Evolutionary conservation across 1,140 invertebrate species (phyloP), one percentile per base, ranked within the genome.

Genomic region (Drosophila eugracilis): DNA sequence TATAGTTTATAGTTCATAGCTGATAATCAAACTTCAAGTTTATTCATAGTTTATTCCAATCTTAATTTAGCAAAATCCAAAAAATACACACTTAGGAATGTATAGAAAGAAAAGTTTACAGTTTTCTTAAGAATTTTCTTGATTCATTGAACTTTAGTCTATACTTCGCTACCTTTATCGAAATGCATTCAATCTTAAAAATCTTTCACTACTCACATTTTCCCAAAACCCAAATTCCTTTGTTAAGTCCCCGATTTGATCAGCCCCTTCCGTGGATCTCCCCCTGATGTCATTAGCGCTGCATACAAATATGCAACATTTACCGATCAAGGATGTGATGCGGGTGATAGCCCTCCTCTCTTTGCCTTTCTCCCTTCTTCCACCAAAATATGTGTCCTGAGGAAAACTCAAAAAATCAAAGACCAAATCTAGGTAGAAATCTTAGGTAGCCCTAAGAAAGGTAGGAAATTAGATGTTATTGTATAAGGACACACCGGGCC

Each of bases 391-490:
- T 26, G 65, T 60, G 42, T 52, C 47, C 17, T 22, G 12, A 17
- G 21, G 52, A 80, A 83, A 77, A 77, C 83, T 65, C 69, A 49
- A 67, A 12, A 60, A 75, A 78, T 71, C 57, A 70, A 44, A 57
- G 76, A 42, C 63, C 75, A 75, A 67, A 62, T 42, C 48, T 75
- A 62, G 60, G 39, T 74, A 78, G 70, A 59, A 66, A 50, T 28
- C 28, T 71, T 71, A 72, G 69, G 69, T 72, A 72, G 76, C 63
- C 30, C 28, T 2, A 28, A 4, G 45, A 52, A 22, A 71, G 80
- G 76, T 89, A 89, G 78, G 74, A 88, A 88, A 88, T 88, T 88
- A 81, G 71, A 88, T 83, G 83, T 88, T 88, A 88, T 88, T 88
- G 84, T 88, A 76, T 88, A 88, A 83, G 71, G 60, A 78, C 78